Base-by-base conservation (phyloP, 2,113 vertebrate genomes). In the Lethenteron reissneri region DNA sequence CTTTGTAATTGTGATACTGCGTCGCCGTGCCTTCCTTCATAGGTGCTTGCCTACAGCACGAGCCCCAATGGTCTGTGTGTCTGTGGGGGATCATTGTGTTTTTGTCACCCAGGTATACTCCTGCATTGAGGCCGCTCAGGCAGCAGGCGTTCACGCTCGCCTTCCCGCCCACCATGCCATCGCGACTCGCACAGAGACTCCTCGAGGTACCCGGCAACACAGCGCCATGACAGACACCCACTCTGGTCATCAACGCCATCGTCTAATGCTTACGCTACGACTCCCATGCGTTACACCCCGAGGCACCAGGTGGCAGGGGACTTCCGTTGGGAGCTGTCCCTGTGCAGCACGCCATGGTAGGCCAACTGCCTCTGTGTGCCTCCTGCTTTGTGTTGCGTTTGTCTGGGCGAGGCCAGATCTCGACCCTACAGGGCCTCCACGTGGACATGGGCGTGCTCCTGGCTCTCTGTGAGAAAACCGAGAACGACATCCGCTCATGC, bases 401-500 rank as follows among this genome's bases (percentile, higher is more conserved):
- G 1, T 58, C 58, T 70, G 25, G 56, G 17, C 15, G 4, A 41
- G 41, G 41, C 41, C 75, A 95, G 89, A 86, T 96, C 12, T 77
- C 83, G 1, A 56, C 79, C 8, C 72, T 1, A 3, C 88, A 85
- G 75, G 87, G 87, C 10, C 85, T 96, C 84, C 84, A 83, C 56
- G 80, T 82, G 0, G 88, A 91, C 79, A 81, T 73, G 0, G 86
- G 85, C 0, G 80, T 84, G 0, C 80, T 97, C 71, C 81, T 83
- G 74, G 83, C 83, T 0, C 82, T 97, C 56, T 96, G 92, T 0
- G 86, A 97, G 79, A 97, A 97, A 78, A 85, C 88, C 0, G 91
- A 92, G 74, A 91, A 85, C 0, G 94, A 97, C 76, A 97, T 97
- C 70, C 83, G 92, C 2, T 83, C 92, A 14, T 97, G 92, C 72